These are phyloP conservation scores for Misgurnus mizolepis DNA, from an alignment of 2,113 vertebrate genomes.

Conservation along the genomic window DNA sequence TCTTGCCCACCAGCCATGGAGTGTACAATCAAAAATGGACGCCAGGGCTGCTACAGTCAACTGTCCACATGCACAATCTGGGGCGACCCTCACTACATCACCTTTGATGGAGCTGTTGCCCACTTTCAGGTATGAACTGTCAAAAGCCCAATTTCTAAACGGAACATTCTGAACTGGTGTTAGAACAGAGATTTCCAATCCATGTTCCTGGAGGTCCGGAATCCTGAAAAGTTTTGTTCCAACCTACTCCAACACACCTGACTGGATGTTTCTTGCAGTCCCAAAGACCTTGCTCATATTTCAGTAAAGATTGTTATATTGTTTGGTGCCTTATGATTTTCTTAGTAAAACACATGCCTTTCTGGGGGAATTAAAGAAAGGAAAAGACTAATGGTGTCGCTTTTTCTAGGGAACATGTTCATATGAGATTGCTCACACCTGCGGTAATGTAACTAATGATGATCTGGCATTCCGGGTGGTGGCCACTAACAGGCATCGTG, in stretches of 20 bases:
- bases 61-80: constrained; percentile 70
- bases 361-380: no score
- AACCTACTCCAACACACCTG: no score
- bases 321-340: no score
- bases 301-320: no score
- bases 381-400: no score
- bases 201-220: no score
- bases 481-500: constrained; percentile 65
- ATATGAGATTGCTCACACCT: constrained; percentile 68
- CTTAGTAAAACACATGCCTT: no score
- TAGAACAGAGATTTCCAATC: no score
- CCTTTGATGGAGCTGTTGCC: constrained; percentile 74
- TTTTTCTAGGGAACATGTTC: constrained; percentile 71
- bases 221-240: no score
- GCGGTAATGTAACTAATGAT: constrained; percentile 11
- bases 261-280: no score
- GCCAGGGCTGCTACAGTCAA: constrained; percentile 53
- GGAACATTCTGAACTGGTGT: no score
- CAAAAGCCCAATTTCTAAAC: neutral
- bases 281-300: no score
- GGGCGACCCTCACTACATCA: constrained; percentile 77
- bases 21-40: constrained; percentile 62
- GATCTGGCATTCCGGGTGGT: constrained; percentile 59
- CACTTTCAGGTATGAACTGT: constrained; percentile 54
- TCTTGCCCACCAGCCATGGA: constrained; percentile 56